Conservation (phyloP, 2,113 vertebrate species). For the Chaetorhynchus papuensis region DNA sequence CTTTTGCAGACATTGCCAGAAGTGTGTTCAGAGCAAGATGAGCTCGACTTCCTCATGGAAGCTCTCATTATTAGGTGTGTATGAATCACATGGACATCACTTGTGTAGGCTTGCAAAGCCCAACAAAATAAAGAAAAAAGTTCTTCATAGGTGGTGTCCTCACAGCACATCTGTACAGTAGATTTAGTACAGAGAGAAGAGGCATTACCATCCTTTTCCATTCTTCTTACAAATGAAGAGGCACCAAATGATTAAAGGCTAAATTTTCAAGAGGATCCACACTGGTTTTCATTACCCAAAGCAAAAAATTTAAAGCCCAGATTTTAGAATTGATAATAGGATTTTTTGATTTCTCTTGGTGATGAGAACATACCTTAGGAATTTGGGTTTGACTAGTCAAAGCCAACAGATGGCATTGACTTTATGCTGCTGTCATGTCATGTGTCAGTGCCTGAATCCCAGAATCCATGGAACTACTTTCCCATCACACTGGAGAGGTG, state of each 20-base stretch:
- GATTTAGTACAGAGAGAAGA: neutral
- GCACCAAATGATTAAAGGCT: neutral
- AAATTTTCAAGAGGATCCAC: neutral
- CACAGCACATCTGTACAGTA: neutral
- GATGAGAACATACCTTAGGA: neutral
- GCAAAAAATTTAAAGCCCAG: neutral
- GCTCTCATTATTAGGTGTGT: slow-evolving; percentile 95
- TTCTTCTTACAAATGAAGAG: neutral
- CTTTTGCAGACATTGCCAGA: slow-evolving; percentile 89
- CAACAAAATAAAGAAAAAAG: neutral
- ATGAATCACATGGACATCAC: neutral
- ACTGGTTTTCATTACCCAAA: neutral
- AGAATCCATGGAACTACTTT: neutral
- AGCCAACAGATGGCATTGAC: neutral
- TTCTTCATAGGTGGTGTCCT: neutral
- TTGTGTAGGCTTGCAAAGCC: neutral
- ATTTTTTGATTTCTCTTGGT: neutral
- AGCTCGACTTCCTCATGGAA: slow-evolving; percentile 98
- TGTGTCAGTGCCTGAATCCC: neutral
- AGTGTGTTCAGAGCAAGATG: slow-evolving; percentile 97
- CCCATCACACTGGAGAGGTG: neutral
- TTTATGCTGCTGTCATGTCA: neutral
- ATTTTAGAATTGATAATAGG: neutral
- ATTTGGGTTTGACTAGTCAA: neutral
- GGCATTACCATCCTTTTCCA: neutral